A percentile compares a stretch with the other conserved stretches of the same genome.
Conservation (phyloP, 2,113 vertebrate genomes). For the Rhinoderma darwinii region DNA sequence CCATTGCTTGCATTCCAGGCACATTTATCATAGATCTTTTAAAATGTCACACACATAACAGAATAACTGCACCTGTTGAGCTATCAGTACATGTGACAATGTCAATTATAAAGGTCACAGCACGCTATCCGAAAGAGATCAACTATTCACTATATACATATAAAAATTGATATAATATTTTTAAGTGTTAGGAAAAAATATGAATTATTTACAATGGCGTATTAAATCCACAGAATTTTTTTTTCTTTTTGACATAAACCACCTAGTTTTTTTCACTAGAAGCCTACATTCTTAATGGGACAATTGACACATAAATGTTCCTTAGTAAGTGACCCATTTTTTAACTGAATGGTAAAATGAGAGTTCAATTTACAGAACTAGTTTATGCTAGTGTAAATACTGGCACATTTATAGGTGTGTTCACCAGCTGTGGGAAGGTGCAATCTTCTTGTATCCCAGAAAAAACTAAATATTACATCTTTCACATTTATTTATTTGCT, state of each 20-base stretch:
- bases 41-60: not conserved
- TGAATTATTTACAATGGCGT: not conserved
- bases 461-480: no score
- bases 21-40: slow-evolving; percentile 3
- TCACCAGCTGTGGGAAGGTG: no score
- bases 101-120: not conserved
- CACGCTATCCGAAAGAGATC: not conserved
- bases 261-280: not conserved
- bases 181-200: not conserved
- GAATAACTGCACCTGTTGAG: not conserved
- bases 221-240: not conserved
- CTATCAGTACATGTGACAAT: not conserved
- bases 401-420: no score
- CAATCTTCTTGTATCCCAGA: no score
- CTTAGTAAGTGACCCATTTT: not conserved
- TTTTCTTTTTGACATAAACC: not conserved
- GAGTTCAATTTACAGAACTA: not conserved
- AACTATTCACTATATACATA: not conserved
- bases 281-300: not conserved
- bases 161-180: not conserved
- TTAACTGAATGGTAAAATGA: not conserved
- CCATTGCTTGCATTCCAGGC: not conserved
- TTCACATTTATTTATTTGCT: no score
- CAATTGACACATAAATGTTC: not conserved
- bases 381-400: not conserved